Conservation (phyloP, 2,888 invertebrate species). For the Coecobrya sp. region DNA sequence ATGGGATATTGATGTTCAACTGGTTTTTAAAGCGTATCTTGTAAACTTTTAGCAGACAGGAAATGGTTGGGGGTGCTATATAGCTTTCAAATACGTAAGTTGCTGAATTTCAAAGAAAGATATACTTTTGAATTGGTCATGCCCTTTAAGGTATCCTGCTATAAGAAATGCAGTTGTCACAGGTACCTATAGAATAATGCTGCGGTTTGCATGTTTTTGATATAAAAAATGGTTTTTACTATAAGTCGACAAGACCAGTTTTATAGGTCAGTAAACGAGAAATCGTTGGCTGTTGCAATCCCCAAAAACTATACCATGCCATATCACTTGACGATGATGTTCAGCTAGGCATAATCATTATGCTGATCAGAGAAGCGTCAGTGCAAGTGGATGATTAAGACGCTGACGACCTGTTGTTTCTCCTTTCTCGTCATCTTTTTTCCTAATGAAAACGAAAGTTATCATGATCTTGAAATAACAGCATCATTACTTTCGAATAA, state of each 20-base stretch:
- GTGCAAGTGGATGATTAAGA: neutral
- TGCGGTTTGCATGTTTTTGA: no score
- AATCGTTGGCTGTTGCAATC: conserved; percentile 10
- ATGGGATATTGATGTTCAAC: neutral
- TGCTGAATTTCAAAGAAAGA: neutral
- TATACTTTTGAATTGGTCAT: no score
- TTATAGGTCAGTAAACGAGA: conserved; percentile 80
- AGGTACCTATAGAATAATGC: conserved; percentile 9
- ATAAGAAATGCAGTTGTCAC: no score
- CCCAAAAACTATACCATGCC: neutral
- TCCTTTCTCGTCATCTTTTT: neutral
- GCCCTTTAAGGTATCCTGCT: no score
- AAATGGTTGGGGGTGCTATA: neutral
- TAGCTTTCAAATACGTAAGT: neutral
- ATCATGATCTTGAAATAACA: neutral
- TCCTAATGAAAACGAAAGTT: conserved; percentile 54
- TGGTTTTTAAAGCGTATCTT: neutral
- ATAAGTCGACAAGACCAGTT: conserved; percentile 49
- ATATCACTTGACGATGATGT: neutral
- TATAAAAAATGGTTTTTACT: neutral
- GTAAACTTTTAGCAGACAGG: neutral
- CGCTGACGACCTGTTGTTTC: conserved; percentile 26
- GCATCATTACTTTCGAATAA: neutral
- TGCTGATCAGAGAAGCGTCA: neutral
- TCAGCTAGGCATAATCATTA: neutral